A percentile compares a stretch with the other conserved stretches of the same genome.
Evolutionary conservation across 1,140 invertebrate species (phyloP).

Genomic region (Dolichoris vasculosae): DNA sequence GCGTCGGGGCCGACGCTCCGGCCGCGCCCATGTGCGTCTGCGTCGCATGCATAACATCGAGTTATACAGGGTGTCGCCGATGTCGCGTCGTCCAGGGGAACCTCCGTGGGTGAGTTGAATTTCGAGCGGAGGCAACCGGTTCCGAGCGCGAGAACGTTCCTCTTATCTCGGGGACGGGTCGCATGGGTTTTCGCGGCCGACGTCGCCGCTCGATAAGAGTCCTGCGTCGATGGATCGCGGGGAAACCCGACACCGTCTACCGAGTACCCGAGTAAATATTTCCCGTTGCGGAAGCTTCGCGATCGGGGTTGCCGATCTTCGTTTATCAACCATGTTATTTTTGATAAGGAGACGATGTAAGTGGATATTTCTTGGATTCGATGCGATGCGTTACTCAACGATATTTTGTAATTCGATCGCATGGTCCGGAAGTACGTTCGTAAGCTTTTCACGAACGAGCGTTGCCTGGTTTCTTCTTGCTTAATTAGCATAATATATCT

Average conservation of each 20-base stretch:
- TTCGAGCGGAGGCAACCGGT: background rate
- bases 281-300: too few relatives aligned
- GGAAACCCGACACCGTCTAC: background rate
- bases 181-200: too few relatives aligned
- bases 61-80: slow-evolving; percentile 9
- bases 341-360: background rate
- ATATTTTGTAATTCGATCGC: background rate
- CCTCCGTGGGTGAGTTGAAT: background rate
- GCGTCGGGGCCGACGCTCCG: background rate
- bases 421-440: background rate
- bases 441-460: too few relatives aligned
- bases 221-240: background rate
- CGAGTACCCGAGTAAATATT: too few relatives aligned
- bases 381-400: background rate
- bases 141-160: background rate
- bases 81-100: background rate
- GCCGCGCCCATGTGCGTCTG: slow-evolving; percentile 16
- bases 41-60: background rate
- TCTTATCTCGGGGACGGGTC: too few relatives aligned
- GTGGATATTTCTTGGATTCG: background rate
- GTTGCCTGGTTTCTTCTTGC: background rate
- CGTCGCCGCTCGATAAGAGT: too few relatives aligned
- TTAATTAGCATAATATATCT: background rate
- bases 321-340: too few relatives aligned
- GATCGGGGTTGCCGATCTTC: too few relatives aligned